phyloP scores from a whole-genome alignment of 2,113 vertebrate genomes.

The Semnornis frantzii region DNA sequence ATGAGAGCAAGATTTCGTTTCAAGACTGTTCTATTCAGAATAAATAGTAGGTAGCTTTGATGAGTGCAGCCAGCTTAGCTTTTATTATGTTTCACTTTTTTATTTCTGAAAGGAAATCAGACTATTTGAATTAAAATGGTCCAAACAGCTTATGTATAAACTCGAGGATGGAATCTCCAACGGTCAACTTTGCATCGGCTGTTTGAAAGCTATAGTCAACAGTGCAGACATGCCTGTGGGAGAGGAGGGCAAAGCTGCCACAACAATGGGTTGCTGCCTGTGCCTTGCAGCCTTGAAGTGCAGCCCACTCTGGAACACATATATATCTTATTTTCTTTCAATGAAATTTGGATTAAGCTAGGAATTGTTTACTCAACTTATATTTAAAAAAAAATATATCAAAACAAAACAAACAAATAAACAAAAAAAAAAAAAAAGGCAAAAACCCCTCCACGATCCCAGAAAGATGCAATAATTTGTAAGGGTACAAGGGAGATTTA shows the following conservation, averaged over 20 bases:
- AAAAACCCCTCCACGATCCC: neutral
- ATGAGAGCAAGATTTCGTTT: neutral
- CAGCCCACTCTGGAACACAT: neutral
- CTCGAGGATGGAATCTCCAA: neutral
- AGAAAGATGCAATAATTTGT: neutral
- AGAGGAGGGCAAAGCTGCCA: neutral
- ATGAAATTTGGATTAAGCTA: neutral
- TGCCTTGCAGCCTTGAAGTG: neutral
- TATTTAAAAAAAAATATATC: neutral
- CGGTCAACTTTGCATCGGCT: neutral
- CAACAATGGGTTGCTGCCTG: neutral
- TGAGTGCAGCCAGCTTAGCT: neutral
- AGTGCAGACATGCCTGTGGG: rapidly evolving
- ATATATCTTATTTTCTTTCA: neutral
- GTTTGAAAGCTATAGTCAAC: neutral
- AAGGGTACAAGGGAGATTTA: neutral
- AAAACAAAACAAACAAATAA: neutral
- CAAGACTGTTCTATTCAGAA: neutral
- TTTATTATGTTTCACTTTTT: neutral
- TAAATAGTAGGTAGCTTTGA: neutral
- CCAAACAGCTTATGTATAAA: neutral
- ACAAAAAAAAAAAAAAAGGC: neutral
- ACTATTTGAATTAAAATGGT: conserved; percentile 32
- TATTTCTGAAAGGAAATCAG: conserved; percentile 11
- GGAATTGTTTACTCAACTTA: neutral